Conservation (phyloP, 2,888 invertebrate species). For the Cryptops parisi region DNA sequence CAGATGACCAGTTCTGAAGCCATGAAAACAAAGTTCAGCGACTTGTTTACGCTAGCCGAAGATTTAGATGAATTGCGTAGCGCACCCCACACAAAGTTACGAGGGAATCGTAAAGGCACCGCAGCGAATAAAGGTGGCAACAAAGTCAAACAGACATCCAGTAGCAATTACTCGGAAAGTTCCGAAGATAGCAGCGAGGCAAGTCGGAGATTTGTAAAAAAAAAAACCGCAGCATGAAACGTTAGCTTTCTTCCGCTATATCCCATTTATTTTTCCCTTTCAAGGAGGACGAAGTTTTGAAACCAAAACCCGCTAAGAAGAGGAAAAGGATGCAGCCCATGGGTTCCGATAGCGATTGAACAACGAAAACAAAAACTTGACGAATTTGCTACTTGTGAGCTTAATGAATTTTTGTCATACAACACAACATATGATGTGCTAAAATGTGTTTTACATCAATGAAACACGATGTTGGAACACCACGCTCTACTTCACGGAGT, state of each 20-base stretch:
- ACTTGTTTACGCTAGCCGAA: conserved; percentile 76
- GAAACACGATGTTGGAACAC: no score
- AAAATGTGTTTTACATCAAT: no score
- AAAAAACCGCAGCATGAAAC: no score
- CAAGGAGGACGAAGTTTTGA: conserved; percentile 69
- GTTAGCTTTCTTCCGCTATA: conserved; percentile 33
- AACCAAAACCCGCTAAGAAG: conserved; percentile 79
- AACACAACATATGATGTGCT: no score
- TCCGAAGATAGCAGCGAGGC: conserved; percentile 52
- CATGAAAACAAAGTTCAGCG: conserved; percentile 78
- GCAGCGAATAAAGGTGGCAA: conserved; percentile 14
- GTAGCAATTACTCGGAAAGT: conserved; percentile 47
- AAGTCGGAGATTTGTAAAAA: background rate
- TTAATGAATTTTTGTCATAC: no score
- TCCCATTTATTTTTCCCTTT: conserved; percentile 33
- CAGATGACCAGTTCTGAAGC: conserved; percentile 76
- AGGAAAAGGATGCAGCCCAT: conserved; percentile 58
- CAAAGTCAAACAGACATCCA: conserved; percentile 36
- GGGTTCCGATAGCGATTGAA: conserved; percentile 87
- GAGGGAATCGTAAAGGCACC: conserved; percentile 19
- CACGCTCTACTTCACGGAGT: no score
- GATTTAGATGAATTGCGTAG: conserved; percentile 50
- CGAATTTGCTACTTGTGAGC: no score
- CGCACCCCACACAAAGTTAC: conserved; percentile 24
- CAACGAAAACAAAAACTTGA: no score